Conservation (phyloP, 2,797 vertebrate genomes). For the Tokudaia muenninki region DNA sequence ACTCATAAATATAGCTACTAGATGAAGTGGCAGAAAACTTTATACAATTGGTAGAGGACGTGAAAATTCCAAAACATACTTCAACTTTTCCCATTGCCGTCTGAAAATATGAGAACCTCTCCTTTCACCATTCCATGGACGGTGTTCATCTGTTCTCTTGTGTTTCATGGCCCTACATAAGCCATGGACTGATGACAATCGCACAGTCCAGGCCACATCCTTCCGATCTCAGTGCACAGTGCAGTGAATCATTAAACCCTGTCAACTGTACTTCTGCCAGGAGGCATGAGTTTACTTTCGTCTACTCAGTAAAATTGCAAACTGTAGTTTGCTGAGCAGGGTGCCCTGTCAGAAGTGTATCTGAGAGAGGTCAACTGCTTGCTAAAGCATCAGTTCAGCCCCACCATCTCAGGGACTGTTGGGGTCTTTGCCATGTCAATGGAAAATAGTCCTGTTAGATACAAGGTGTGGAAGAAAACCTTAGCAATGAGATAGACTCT, state of each 20-base stretch:
- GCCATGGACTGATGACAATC: neutral
- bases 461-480: neutral
- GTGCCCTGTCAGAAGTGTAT: neutral
- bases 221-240: neutral
- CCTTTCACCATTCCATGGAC: neutral
- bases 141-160: neutral
- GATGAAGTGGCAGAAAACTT: constrained; percentile 14
- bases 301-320: constrained; percentile 16
- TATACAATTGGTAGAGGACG: neutral
- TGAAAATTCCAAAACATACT: constrained; percentile 22
- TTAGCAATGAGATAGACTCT: neutral
- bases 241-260: neutral
- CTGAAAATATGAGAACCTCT: neutral
- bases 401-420: no score
- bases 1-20: constrained; percentile 49
- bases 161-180: no score
- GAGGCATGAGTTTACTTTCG: neutral
- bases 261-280: neutral
- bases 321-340: neutral
- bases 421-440: neutral
- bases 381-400: neutral
- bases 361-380: neutral
- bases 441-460: neutral
- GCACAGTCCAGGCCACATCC: neutral
- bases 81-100: neutral